Evolutionary conservation across 2,888 invertebrate species (phyloP).

Genomic region (Steinernema hermaphroditum): DNA sequence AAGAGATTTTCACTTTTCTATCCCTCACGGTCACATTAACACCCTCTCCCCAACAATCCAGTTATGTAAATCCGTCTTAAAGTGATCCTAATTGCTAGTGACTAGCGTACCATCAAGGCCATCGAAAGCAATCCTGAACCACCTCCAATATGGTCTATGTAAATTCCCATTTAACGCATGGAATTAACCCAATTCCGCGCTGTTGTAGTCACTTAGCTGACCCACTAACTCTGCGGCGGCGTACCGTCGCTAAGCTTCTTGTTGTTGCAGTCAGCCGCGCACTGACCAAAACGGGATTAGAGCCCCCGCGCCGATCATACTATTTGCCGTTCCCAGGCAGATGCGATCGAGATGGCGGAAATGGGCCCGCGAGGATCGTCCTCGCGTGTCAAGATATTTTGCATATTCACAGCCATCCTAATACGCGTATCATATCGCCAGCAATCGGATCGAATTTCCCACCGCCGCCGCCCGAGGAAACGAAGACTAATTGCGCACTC

Average conservation of each 20-base stretch:
- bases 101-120: no score
- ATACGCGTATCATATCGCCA: conserved; percentile 27
- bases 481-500: conserved; percentile 22
- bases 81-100: no score
- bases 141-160: background rate
- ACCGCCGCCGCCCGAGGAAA: conserved; percentile 15
- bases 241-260: conserved; percentile 21
- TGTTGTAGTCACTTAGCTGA: conserved; percentile 24
- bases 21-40: no score
- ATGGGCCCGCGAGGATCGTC: conserved; percentile 3
- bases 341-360: conserved; percentile 17
- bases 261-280: conserved; percentile 30
- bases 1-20: no score
- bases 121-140: no score
- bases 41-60: no score
- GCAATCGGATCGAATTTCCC: conserved; percentile 27
- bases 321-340: conserved; percentile 29
- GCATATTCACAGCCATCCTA: conserved; percentile 6
- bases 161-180: conserved; percentile 19
- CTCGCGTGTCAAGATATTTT: conserved; percentile 30
- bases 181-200: conserved; percentile 23
- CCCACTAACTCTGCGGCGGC: background rate
- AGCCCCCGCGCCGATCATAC: background rate
- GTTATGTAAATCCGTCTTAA: no score
- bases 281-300: conserved; percentile 28